These are phyloP conservation scores for Sarcophaga caerulescens DNA, from an alignment of 2,888 invertebrate genomes.

Conservation along the genomic window DNA sequence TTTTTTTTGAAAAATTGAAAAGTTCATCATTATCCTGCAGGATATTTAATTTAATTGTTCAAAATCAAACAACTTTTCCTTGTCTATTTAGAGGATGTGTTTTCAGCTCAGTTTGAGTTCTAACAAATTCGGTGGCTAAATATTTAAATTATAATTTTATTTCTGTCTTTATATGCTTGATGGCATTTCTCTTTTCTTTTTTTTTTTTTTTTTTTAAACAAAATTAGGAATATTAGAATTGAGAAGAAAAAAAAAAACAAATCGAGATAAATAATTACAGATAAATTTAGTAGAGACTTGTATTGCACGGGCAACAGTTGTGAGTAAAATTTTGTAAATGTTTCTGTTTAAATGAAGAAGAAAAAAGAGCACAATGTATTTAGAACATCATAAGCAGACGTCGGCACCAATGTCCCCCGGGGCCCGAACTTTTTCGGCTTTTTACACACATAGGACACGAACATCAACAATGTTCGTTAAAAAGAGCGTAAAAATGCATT, in stretches of 20 bases:
- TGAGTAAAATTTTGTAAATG: background rate
- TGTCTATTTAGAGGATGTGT: background rate
- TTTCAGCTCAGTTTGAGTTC: conserved; percentile 4
- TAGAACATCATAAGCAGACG: no score
- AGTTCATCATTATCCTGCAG: background rate
- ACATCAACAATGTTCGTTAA: no score
- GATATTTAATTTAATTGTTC: conserved; percentile 15
- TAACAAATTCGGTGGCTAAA: conserved; percentile 57
- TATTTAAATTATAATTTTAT: conserved; percentile 35
- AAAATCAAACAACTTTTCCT: background rate
- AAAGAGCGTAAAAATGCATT: no score
- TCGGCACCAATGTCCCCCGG: no score
- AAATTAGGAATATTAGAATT: conserved; percentile 1
- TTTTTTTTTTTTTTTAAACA: conserved; percentile 22
- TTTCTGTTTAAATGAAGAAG: background rate
- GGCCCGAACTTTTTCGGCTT: no score
- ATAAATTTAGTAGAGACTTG: conserved; percentile 36
- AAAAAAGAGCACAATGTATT: background rate
- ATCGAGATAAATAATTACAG: background rate
- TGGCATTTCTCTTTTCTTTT: background rate
- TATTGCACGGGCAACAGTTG: conserved; percentile 36
- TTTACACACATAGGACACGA: no score
- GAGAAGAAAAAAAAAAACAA: background rate
- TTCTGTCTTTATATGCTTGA: background rate
- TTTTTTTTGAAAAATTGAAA: background rate